Base-by-base conservation (phyloP, 1,140 invertebrate genomes). In the Daktulosphaira vitifoliae region DNA sequence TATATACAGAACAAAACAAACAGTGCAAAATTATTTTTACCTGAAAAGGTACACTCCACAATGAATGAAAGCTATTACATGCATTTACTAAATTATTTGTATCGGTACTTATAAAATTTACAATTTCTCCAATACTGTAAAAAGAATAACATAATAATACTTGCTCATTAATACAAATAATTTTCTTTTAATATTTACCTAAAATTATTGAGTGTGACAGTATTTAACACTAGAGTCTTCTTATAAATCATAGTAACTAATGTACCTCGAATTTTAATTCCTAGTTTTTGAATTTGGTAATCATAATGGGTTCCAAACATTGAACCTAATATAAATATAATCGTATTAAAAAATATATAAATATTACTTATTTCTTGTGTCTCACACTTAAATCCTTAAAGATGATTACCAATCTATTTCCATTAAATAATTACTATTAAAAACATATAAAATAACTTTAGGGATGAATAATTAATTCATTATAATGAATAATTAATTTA, bases 71-170 rank as follows among this genome's bases (percentile, higher is more conserved):
- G 76, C 90, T 96, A 1, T 89, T 85, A 77, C 91, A 95, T 39
- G 94, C 90, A 76, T 97, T 98, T 0, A 96, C 86, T 68, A 99
- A 91, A 70, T 95, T 81, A 72, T 96, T 92, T 0, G 87, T 87
- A 75, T 99, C 96, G 1, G 91, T 95, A 29, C 91, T 96, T 87
- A 98, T 96, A 70, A 94, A 92, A 77, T 98, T 99, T 0, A 96
- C 83, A 25, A 98, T 87, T 79, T 97, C 88, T 1, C 92, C 92
- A 68, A 84, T 79, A 62, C 81, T 85, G 74, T 87, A 90, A 71
- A 64, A 67, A 51, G 18, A 65, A 48, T 65, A 22, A 49, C 9
- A 22, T 49, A 66, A 26, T 8, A 38, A 68, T 33, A 33, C 54
- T 79, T 53, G 22, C n/a, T 8, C 13, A 53, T 9, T 53, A 13